Evolutionary conservation across 2,888 invertebrate genomes (phyloP), one percentile per base, ranked within the genome.

Genomic region (Coecobrya sp.): DNA sequence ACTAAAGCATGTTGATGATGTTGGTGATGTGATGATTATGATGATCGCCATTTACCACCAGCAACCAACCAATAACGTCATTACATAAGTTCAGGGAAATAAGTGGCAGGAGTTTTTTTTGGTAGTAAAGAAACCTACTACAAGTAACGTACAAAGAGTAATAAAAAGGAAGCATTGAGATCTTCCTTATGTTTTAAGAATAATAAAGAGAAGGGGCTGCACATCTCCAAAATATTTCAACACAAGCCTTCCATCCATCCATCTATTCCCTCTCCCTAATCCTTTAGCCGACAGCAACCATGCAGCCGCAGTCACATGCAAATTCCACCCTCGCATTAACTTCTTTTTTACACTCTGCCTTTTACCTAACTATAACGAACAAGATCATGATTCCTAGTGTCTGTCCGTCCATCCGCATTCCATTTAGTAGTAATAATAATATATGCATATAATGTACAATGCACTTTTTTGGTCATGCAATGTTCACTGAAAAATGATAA

Each of bases 241-340:
- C 13, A 49, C 36, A n/a, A 42, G 73, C 52, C 27, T n/a, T 49
- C 49, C 79, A 76, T 49, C 76, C 19, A 79, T 82, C 42, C n/a
- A n/a, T n/a, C n/a, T n/a, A n/a, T n/a, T n/a, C n/a, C n/a, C n/a
- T n/a, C 22, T n/a, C 22, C 13, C 27, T 88, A 88, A 88, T 81
- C 81, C 27, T 49, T 36, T 88, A 45, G 81, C 88, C 88, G 81
- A 88, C 65, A 88, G 81, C 79, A 79, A 52, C 52, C 52, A 79
- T 42, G 73, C 45, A 79, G 82, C 30, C n/a, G 30, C 82, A 79
- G 88, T 42, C 79, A 79, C 79, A 81, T 70, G 82, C 68, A 89
- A 36, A 82, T 70, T 89, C 89, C 70, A 82, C 89, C 89, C 89
- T 89, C 89, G 55, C 76, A 62, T 62, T 55, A 55, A 13, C 13